Percentiles rank a stretch among this genome's conserved stretches.
Conservation (phyloP, 2,113 vertebrate genomes). For the Monopterus albus region DNA sequence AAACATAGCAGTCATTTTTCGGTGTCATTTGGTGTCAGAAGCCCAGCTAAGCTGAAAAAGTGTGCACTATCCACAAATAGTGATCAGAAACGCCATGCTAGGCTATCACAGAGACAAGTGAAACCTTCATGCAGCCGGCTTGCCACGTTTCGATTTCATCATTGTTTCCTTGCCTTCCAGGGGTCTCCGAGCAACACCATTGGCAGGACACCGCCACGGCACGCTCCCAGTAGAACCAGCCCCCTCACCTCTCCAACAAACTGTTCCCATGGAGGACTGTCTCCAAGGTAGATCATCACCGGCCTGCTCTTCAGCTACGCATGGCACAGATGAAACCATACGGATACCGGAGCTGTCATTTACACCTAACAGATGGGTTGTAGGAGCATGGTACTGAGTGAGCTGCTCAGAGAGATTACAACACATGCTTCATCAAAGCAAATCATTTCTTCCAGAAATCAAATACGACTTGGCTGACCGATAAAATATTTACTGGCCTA, state of each 20-base stretch:
- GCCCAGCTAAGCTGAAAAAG: neutral
- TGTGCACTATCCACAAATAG: too few relatives aligned
- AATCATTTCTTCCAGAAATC: too few relatives aligned
- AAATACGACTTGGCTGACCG: too few relatives aligned
- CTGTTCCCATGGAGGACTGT: conserved; percentile 97
- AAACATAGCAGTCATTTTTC: neutral
- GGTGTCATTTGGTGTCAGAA: too few relatives aligned
- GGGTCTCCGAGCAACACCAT: conserved; percentile 97
- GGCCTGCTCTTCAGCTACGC: neutral
- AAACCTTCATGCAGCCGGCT: neutral
- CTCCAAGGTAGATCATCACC: conserved; percentile 88
- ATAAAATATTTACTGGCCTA: neutral
- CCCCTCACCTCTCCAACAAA: conserved; percentile 97
- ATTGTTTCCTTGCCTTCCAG: conserved; percentile 71
- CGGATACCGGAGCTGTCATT: neutral
- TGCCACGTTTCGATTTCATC: neutral
- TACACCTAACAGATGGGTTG: neutral
- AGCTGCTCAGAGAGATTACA: conserved; percentile 27
- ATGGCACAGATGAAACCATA: conserved; percentile 10
- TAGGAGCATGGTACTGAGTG: conserved; percentile 5
- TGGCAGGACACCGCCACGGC: conserved; percentile 89
- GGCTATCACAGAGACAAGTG: neutral
- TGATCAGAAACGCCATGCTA: too few relatives aligned
- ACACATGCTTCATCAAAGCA: too few relatives aligned
- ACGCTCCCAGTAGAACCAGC: conserved; percentile 93